Conservation (phyloP, 2,113 vertebrate genomes). For the Labrus mixtus region DNA sequence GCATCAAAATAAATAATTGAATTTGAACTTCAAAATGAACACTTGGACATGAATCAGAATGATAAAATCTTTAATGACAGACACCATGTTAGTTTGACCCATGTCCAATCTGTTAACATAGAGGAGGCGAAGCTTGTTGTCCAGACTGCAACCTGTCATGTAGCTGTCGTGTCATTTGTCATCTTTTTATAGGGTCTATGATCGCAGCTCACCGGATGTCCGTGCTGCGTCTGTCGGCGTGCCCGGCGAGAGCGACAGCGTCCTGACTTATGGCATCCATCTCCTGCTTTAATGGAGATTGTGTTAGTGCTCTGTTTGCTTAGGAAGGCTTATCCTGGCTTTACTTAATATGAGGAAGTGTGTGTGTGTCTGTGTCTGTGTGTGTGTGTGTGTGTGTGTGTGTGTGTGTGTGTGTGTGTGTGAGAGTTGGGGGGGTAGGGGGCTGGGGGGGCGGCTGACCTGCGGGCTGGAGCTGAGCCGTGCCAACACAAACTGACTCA, state of each 20-base stretch:
- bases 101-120: too few relatives aligned
- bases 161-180: too few relatives aligned
- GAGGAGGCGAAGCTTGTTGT: too few relatives aligned
- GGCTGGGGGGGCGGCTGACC: slow-evolving; percentile 12
- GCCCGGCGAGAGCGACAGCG: background rate
- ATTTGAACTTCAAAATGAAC: too few relatives aligned
- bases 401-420: background rate
- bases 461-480: slow-evolving; percentile 33
- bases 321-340: slow-evolving; percentile 16
- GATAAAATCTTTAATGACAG: too few relatives aligned
- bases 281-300: slow-evolving; percentile 41
- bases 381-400: background rate
- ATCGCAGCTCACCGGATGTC: slow-evolving; percentile 8
- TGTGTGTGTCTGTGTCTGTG: slow-evolving; percentile 11
- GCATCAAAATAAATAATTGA: too few relatives aligned
- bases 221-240: background rate
- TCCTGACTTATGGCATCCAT: slow-evolving; percentile 18
- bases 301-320: slow-evolving; percentile 41
- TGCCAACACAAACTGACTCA: slow-evolving; percentile 71
- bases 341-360: slow-evolving; percentile 31
- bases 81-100: too few relatives aligned
- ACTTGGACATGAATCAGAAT: too few relatives aligned
- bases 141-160: too few relatives aligned
- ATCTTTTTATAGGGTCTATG: too few relatives aligned
- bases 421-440: too few relatives aligned